These are phyloP conservation scores for Dione vanillae DNA, from an alignment of 2,888 invertebrate species.

Conservation along the genomic window DNA sequence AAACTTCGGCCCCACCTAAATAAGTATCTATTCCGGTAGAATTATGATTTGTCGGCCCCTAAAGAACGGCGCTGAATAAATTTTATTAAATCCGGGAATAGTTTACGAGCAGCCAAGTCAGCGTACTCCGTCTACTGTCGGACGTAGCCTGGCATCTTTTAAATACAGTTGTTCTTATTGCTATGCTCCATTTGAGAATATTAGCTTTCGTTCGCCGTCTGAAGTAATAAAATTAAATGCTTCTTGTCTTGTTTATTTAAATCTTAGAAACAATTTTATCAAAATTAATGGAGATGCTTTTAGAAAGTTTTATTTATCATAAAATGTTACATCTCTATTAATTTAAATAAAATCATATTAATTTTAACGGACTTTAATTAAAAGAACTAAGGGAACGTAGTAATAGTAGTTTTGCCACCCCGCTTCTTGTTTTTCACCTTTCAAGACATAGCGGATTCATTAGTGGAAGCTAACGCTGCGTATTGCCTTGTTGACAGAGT, in stretches of 20 bases:
- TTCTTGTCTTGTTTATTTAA: slow-evolving; percentile 1
- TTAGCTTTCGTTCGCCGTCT: slow-evolving; percentile 30
- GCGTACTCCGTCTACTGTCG: slow-evolving; percentile 59
- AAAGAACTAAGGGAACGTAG: too few species aligned
- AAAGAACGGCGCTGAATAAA: slow-evolving; percentile 77
- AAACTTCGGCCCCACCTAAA: slow-evolving; percentile 77
- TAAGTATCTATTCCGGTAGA: slow-evolving; percentile 77
- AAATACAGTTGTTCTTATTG: slow-evolving; percentile 66
- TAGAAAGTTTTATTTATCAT: neutral
- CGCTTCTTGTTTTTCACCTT: too few species aligned
- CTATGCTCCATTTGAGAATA: slow-evolving; percentile 53
- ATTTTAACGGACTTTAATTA: too few species aligned
- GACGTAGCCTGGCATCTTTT: slow-evolving; percentile 60
- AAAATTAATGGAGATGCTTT: neutral
- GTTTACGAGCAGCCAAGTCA: slow-evolving; percentile 78
- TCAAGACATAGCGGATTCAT: too few species aligned
- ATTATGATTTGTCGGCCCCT: slow-evolving; percentile 81
- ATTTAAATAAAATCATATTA: too few species aligned
- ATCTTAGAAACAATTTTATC: neutral
- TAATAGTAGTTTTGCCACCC: too few species aligned
- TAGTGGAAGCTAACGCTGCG: too few species aligned
- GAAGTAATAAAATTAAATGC: slow-evolving; percentile 5
- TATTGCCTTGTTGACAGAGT: too few species aligned
- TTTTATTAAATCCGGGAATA: slow-evolving; percentile 80
- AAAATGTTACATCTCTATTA: too few species aligned